phyloP scores from a whole-genome alignment of 2,888 invertebrate species.

The Drosophila macrospina region DNA sequence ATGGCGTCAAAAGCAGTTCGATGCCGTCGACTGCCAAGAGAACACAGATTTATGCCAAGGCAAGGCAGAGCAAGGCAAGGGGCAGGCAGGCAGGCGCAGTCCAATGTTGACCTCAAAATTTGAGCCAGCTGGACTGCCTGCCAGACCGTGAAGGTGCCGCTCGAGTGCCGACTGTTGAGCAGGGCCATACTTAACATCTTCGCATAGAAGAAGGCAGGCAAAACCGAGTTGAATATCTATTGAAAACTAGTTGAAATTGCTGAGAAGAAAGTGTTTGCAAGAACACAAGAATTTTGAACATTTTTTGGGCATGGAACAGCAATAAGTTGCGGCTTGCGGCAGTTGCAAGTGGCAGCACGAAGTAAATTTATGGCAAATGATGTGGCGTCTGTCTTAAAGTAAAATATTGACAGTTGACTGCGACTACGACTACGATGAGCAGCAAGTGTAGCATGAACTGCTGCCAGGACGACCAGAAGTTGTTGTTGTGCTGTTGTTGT shows the following conservation, averaged over 20 bases:
- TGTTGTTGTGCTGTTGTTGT: conserved; percentile 27
- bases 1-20: background rate
- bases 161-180: conserved; percentile 5
- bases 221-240: background rate
- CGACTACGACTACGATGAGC: background rate
- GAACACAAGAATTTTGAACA: conserved; percentile 19
- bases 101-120: conserved; percentile 73
- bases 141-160: conserved; percentile 18
- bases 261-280: conserved; percentile 15
- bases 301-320: too few relatives aligned
- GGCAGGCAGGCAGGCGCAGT: conserved; percentile 15
- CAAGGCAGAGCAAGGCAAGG: too few relatives aligned
- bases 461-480: conserved; percentile 62
- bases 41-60: conserved; percentile 67
- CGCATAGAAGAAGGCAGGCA: background rate
- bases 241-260: conserved; percentile 11
- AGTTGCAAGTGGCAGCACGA: conserved; percentile 29
- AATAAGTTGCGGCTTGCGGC: background rate
- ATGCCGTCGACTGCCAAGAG: background rate
- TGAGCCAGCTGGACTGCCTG: conserved; percentile 21
- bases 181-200: conserved; percentile 35
- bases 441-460: conserved; percentile 70
- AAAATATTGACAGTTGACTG: conserved; percentile 80
- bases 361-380: conserved; percentile 80
- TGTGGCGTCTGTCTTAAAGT: conserved; percentile 75